A percentile compares a stretch with the other conserved stretches of the same genome.
phyloP scores from a whole-genome alignment of 1,140 invertebrate genomes.

The Temnothorax nylanderi region DNA sequence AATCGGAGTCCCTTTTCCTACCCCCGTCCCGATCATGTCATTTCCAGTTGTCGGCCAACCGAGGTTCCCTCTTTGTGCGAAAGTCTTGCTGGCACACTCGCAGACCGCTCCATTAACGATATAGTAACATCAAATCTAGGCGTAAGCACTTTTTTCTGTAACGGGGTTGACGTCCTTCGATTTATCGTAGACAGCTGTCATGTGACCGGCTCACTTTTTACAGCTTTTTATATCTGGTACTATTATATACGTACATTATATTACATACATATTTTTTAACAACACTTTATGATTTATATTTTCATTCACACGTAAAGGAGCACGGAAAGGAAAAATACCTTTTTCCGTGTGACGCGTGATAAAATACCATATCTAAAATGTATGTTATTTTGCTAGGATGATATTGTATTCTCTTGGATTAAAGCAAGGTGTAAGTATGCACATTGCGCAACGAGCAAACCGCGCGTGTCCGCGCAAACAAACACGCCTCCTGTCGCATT shows the following conservation, averaged over 20 bases:
- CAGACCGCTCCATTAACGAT: not conserved
- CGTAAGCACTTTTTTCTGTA: not conserved
- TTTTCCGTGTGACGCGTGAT: not conserved
- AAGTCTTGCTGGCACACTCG: not conserved
- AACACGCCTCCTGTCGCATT: not conserved
- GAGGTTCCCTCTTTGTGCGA: constrained; percentile 16
- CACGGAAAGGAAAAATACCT: not conserved
- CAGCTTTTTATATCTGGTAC: not conserved
- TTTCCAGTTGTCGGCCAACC: constrained; percentile 24
- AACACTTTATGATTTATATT: not conserved
- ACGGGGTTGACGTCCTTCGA: not conserved
- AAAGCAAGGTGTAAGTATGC: not conserved
- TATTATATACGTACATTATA: not conserved
- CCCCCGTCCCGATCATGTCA: constrained; percentile 40
- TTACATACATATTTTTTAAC: not conserved
- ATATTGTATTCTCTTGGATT: not conserved
- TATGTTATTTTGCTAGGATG: not conserved
- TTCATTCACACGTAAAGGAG: not conserved
- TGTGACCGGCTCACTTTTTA: not conserved
- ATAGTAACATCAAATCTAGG: not conserved
- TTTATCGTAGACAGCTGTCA: not conserved
- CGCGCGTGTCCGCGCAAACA: constrained; percentile 28
- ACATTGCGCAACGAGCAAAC: constrained; percentile 14
- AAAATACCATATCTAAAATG: not conserved
- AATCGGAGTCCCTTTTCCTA: constrained; percentile 26